Evolutionary conservation across 1,140 invertebrate species (phyloP), one percentile per base, ranked within the genome.

Genomic region (Sminthurinus signatus): DNA sequence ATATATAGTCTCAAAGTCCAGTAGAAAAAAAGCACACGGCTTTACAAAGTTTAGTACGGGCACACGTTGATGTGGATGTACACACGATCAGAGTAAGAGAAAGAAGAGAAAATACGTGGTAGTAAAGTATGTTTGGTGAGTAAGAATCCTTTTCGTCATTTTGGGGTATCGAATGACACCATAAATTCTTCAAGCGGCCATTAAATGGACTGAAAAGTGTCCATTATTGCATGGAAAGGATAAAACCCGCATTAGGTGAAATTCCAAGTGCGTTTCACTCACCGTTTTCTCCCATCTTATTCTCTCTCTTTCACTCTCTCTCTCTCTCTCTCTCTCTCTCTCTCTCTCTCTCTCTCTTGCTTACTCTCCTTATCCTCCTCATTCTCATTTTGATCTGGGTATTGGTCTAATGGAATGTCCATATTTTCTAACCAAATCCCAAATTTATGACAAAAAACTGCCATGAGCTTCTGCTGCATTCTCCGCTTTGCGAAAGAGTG

Each of bases 161-260:
- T 64, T 56, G 46, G 63, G 51, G 54, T 50, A 63, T 62, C 36
- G 59, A 65, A 68, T 71, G 60, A 71, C 64, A 64, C 66, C 65
- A 71, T 71, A 68, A 71, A 71, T 71, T 68, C 60, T 61, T 68
- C 63, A 63, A 66, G 54, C 66, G 54, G 57, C 66, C 69, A 71
- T 71, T 71, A 71, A 71, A 71, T 71, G 69, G 66, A 71, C 69
- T 71, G 66, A 65, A 71, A 71, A 71, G 65, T 68, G 69, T 68
- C 69, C 66, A 68, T 71, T 71, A 71, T 68, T 71, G 58, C 68
- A 42, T 51, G 44, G 51, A 57, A 69, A 54, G 67, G 63, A 64
- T 69, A 61, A 65, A 65, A 65, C 62, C 55, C 43, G 62, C 54
- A 65, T 65, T 64, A 69, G 62, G 62, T 65, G 62, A 64, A 69